Percentiles rank a stretch among this genome's conserved stretches.
These are phyloP conservation scores for Epistrophella euchroma DNA, from an alignment of 2,888 invertebrate genomes.

Conservation along the genomic window DNA sequence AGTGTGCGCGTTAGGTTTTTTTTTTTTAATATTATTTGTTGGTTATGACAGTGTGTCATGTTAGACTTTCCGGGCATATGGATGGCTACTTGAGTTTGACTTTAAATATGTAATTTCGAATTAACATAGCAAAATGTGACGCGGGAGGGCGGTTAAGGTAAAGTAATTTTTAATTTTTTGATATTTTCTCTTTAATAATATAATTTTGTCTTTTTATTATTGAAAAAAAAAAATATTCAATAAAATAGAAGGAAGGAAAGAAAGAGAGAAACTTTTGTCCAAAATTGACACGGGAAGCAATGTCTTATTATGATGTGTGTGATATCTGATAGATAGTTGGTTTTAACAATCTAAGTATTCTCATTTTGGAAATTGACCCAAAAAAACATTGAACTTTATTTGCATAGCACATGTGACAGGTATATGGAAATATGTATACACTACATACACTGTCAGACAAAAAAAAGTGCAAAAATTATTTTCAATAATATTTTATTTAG, in stretches of 20 bases:
- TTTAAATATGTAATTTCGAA: not conserved
- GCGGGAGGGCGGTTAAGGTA: not conserved
- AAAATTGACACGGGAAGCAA: conserved; percentile 6
- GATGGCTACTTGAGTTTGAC: conserved; percentile 4
- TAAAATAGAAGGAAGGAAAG: not conserved
- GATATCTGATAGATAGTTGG: not conserved
- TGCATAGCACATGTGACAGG: too few relatives aligned
- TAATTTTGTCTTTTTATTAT: conserved; percentile 5
- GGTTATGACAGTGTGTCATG: conserved; percentile 13
- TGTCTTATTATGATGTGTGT: not conserved
- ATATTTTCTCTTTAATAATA: conserved; percentile 9
- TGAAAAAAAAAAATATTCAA: conserved; percentile 1
- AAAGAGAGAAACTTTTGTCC: not conserved
- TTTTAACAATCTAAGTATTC: not conserved
- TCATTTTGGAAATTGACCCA: not conserved
- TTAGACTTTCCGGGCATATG: conserved; percentile 6
- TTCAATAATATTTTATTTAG: too few relatives aligned
- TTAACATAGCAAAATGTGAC: conserved; percentile 4
- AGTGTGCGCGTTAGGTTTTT: conserved; percentile 16
- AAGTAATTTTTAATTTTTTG: not conserved
- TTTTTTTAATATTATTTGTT: conserved; percentile 6
- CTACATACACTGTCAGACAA: too few relatives aligned
- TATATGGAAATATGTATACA: too few relatives aligned
- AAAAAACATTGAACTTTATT: not conserved
- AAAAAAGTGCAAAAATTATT: too few relatives aligned